These are phyloP conservation scores for Podargus strigoides DNA, from an alignment of 2,797 vertebrate species.

Conservation along the genomic window DNA sequence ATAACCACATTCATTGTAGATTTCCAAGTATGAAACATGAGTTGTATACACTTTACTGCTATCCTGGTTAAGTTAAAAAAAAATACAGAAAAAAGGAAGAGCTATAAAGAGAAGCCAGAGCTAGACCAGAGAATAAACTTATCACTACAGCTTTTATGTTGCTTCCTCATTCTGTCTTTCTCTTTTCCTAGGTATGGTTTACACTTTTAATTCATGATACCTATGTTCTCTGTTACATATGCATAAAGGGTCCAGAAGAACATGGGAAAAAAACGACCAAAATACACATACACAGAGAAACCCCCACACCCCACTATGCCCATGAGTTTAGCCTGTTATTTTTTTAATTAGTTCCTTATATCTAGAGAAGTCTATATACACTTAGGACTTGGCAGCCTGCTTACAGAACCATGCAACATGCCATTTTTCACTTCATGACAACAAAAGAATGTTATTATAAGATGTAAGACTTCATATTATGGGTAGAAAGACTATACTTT, in stretches of 20 bases:
- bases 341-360: conserved; percentile 33
- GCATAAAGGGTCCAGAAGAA: background rate
- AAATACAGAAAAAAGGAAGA: background rate
- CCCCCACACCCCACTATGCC: background rate
- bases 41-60: conserved; percentile 85
- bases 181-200: background rate
- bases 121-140: background rate
- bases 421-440: background rate
- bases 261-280: background rate
- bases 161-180: background rate
- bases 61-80: conserved; percentile 76
- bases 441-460: background rate
- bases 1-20: conserved; percentile 96
- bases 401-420: background rate
- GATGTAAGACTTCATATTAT: background rate
- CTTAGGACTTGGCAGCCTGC: background rate
- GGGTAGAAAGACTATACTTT: background rate
- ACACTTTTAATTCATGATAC: conserved; percentile 4
- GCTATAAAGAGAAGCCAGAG: background rate
- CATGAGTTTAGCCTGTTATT: conserved; percentile 7
- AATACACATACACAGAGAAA: background rate
- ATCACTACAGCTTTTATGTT: background rate
- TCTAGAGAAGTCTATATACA: conserved; percentile 15
- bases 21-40: conserved; percentile 96
- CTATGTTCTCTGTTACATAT: background rate